Base-by-base conservation (phyloP, 2,797 vertebrate genomes). In the Hydrolagus colliei region DNA sequence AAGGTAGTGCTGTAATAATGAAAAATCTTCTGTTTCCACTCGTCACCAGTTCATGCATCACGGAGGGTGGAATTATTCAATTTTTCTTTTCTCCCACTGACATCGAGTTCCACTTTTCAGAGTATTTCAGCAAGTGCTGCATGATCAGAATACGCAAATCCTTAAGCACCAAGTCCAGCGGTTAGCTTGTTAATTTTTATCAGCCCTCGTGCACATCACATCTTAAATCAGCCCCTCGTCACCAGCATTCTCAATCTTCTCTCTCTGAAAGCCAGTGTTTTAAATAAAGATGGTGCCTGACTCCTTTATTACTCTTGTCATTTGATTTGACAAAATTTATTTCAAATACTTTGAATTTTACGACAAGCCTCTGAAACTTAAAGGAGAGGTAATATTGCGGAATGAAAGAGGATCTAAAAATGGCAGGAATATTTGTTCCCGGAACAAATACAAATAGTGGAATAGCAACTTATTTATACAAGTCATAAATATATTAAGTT, bases 321-420 rank as follows among this genome's bases (percentile, higher is more conserved):
- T 71, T 84, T 41, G 1, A 68, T 18, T 67, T 84, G 79, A 68
- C 79, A 41, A 52, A 41, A 84, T 84, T 84, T 52, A 84, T 84
- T 41, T 35, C 32, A 12, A 68, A 67, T 41, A 13, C 65, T 71
- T 84, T 41, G 63, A 84, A 12, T 84, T 84, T 84, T 52, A 67
- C 68, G 79, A 80, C 78, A 67, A 14, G 13, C 1, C 9, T 1
- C 67, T 68, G 79, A 68, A 41, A 41, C 32, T 2, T 12, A 71
- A 84, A 35, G 2, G 65, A 68, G 79, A 82, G 68, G 41, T 20
- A 35, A 35, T 63, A 79, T 20, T 7, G n/a, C 32, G 18, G 63
- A n/a, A 52, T 27, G 32, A 27, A 67, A 68, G 14, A 35, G 20
- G 65, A 12, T 84, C 22, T 71, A 35, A 67, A 71, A 84, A 63